phyloP scores from a whole-genome alignment of 2,113 vertebrate genomes.

The Tor tambroides region DNA sequence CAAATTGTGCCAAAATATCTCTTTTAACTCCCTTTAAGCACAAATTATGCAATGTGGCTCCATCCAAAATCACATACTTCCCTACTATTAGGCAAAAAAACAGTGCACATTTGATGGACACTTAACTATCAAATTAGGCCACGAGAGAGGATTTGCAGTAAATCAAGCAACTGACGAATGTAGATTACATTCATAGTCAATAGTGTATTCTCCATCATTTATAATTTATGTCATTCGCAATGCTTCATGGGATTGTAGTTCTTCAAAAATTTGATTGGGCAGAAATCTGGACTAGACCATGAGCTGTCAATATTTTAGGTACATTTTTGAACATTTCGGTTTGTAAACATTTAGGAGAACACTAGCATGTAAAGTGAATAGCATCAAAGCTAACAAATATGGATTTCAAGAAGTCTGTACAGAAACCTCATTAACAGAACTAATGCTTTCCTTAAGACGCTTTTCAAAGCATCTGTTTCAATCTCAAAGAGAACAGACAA shows the following conservation, averaged over 20 bases:
- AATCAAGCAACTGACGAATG: background rate
- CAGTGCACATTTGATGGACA: background rate
- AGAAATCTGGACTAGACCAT: background rate
- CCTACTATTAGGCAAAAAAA: background rate
- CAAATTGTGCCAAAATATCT: too few species aligned
- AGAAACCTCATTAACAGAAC: background rate
- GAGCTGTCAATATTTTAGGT: background rate
- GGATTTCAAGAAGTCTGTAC: background rate
- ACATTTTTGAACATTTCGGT: background rate
- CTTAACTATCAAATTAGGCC: too few species aligned
- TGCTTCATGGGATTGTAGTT: background rate
- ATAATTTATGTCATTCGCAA: too few species aligned
- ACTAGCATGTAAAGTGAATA: background rate
- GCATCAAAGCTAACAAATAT: constrained; percentile 5
- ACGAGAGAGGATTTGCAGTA: background rate
- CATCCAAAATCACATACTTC: background rate
- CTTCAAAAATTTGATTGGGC: background rate
- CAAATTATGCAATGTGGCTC: background rate
- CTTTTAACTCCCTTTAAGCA: too few species aligned
- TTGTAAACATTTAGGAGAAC: background rate
- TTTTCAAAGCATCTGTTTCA: constrained; percentile 35
- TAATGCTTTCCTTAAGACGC: constrained; percentile 3
- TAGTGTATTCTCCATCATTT: background rate
- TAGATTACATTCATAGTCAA: too few species aligned
- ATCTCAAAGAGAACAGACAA: constrained; percentile 38